Conservation (phyloP, 1,140 invertebrate genomes). For the Drosophila bipectinata region DNA sequence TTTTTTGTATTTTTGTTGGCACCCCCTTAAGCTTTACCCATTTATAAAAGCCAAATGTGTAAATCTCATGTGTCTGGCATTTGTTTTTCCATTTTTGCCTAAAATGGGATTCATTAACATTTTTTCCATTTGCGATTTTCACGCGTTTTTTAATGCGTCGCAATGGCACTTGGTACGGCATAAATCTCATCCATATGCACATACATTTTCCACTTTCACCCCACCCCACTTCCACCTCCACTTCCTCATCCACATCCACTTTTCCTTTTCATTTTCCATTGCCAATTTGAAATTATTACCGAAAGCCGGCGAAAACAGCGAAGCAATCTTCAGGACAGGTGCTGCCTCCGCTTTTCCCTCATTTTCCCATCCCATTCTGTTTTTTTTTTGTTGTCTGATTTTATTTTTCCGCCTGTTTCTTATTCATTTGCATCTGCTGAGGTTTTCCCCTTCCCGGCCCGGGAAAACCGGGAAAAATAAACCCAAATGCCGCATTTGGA, state of each 20-base stretch:
- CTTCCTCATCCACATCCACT: too few relatives aligned
- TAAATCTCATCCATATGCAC: slow-evolving; percentile 81
- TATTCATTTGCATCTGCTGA: slow-evolving; percentile 43
- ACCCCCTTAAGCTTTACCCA: slow-evolving; percentile 37
- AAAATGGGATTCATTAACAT: slow-evolving; percentile 71
- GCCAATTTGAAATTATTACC: slow-evolving; percentile 80
- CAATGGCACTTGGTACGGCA: slow-evolving; percentile 47
- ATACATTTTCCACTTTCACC: slow-evolving; percentile 8
- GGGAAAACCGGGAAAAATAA: slow-evolving; percentile 42
- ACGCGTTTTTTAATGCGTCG: slow-evolving; percentile 56
- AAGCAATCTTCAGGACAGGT: slow-evolving; percentile 59
- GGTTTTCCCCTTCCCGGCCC: neutral
- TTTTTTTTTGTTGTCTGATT: slow-evolving; percentile 9
- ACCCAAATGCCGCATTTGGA: slow-evolving; percentile 74
- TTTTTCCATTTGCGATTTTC: slow-evolving; percentile 77
- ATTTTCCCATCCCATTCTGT: neutral
- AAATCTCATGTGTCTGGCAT: slow-evolving; percentile 58
- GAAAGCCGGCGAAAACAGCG: slow-evolving; percentile 20
- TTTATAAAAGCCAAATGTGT: slow-evolving; percentile 75
- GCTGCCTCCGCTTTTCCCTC: slow-evolving; percentile 6
- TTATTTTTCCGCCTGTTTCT: slow-evolving; percentile 6
- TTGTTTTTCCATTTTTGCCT: slow-evolving; percentile 36
- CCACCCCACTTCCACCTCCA: neutral
- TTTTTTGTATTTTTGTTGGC: neutral
- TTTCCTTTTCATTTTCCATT: slow-evolving; percentile 16